Conservation (phyloP, 35 echinoderm and acorn worm species). For the Strongylocentrotus purpuratus region DNA sequence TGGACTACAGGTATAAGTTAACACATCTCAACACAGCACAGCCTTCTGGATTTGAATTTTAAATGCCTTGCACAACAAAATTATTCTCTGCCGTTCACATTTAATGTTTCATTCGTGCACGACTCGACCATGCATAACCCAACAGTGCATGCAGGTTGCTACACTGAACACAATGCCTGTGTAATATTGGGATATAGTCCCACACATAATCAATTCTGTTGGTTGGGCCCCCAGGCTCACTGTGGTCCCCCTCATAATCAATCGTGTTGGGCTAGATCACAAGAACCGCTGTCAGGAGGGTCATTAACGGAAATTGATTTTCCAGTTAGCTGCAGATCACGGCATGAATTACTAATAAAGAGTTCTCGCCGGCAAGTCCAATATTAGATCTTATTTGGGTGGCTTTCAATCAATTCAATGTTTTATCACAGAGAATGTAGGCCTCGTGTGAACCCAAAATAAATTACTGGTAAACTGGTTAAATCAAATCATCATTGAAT, state of each 20-base stretch:
- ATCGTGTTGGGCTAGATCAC: constrained; percentile 23
- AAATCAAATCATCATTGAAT: too few species aligned
- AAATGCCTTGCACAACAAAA: too few species aligned
- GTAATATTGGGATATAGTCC: not conserved
- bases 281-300: constrained; percentile 13
- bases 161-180: not conserved
- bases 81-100: too few species aligned
- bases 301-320: constrained; percentile 1
- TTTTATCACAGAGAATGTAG: not conserved
- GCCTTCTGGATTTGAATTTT: too few species aligned
- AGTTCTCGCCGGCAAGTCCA: not conserved
- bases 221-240: not conserved
- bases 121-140: not conserved
- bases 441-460: too few species aligned
- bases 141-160: not conserved
- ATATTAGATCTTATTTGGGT: not conserved
- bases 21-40: too few species aligned
- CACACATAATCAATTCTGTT: constrained; percentile 33
- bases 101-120: not conserved
- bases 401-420: not conserved
- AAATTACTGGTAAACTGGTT: too few species aligned
- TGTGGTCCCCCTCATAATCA: constrained; percentile 9
- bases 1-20: too few species aligned
- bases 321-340: constrained; percentile 23
- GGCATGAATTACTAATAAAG: not conserved